Conservation (phyloP, 30 jellyfish, hydroid and myxozoan genomes). For the Hydractinia symbiolongicarpus region DNA sequence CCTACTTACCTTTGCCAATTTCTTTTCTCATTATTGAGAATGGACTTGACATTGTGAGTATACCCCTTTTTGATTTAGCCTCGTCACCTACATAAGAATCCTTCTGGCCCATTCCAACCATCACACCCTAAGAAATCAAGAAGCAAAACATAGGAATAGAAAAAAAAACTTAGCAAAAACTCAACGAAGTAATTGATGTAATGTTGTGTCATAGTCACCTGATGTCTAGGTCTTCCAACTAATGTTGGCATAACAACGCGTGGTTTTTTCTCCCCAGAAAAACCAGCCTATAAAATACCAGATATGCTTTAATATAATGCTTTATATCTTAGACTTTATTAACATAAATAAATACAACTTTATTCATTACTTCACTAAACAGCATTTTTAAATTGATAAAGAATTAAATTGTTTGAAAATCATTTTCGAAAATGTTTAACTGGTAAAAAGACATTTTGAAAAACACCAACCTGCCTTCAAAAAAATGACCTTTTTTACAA, state of each 20-base stretch:
- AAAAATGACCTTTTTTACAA: no score
- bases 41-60: constrained; percentile 59
- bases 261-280: constrained; percentile 63
- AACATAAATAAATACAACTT: no score
- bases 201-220: constrained; percentile 27
- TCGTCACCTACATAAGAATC: constrained; percentile 78
- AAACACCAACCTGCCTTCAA: no score
- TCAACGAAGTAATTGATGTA: no score
- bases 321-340: background rate
- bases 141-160: no score
- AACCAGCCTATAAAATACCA: constrained; percentile 52
- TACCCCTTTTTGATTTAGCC: constrained; percentile 60
- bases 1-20: no score
- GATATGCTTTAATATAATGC: background rate
- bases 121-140: constrained; percentile 53
- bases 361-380: no score
- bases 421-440: background rate
- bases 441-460: no score
- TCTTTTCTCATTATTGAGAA: background rate
- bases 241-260: constrained; percentile 48
- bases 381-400: no score
- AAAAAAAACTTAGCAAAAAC: background rate
- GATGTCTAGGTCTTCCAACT: constrained; percentile 82
- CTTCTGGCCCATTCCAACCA: constrained; percentile 95
- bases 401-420: no score